phyloP scores from a whole-genome alignment of 2,888 invertebrate genomes.

The Catotricha subobsoleta region DNA sequence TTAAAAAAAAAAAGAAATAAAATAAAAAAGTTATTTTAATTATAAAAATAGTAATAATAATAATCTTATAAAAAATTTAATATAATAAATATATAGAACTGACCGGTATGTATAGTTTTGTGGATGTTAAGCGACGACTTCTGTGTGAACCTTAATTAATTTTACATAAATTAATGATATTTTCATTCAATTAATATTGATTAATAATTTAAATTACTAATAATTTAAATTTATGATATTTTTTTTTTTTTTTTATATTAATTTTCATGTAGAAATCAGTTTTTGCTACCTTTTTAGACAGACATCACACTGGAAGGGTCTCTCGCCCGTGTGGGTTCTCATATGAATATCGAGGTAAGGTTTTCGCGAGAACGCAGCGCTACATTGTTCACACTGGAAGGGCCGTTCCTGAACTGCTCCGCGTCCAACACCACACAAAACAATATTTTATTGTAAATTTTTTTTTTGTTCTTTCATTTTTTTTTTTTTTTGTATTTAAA shows the following conservation, averaged over 20 bases:
- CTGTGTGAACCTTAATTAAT: slow-evolving; percentile 55
- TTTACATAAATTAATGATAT: too few species aligned
- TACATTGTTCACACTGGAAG: slow-evolving; percentile 35
- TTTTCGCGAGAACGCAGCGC: slow-evolving; percentile 40
- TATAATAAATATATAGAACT: slow-evolving; percentile 7
- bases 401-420: slow-evolving; percentile 22
- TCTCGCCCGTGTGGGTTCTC: slow-evolving; percentile 24
- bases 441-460: slow-evolving; percentile 5
- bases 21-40: not conserved
- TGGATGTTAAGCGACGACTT: slow-evolving; percentile 52
- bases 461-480: not conserved
- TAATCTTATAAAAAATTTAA: too few species aligned
- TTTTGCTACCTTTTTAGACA: slow-evolving; percentile 52
- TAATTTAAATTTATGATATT: too few species aligned
- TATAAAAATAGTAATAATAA: not conserved
- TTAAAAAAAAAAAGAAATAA: not conserved
- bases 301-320: slow-evolving; percentile 42
- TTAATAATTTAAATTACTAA: too few species aligned
- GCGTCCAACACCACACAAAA: slow-evolving; percentile 6
- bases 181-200: too few species aligned
- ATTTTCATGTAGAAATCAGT: too few species aligned
- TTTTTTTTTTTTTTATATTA: too few species aligned
- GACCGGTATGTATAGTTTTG: slow-evolving; percentile 17
- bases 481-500: not conserved
- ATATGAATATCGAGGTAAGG: slow-evolving; percentile 41